Evolutionary conservation across 1,140 invertebrate genomes (phyloP), one percentile per base, ranked within the genome.

Genomic region (Spodoptera litura): DNA sequence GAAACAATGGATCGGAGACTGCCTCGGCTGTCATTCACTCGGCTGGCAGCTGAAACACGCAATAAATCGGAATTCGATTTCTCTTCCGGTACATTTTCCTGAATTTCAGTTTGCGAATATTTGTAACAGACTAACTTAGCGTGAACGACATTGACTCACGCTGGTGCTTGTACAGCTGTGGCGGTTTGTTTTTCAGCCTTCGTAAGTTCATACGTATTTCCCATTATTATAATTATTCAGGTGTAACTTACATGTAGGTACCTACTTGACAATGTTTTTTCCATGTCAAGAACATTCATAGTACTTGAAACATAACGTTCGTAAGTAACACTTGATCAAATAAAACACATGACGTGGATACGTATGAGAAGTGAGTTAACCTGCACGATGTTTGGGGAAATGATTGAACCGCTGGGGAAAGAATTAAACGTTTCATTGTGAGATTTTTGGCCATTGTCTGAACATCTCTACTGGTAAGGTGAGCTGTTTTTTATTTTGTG

Each of bases 81-180:
- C 31, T 31, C 31, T 31, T 31, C 31, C 31, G 31, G 27, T 38
- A 6, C 12, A 9, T 6, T 72, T 72, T 58, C 52, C 70, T 72
- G 35, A 72, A 72, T 35, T 20, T 25, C 66, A 70, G 52, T 51
- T 73, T 27, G 31, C 11, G 56, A 35, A 38, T 73, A 9, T 59
- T 73, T 59, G 31, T 59, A 53, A 62, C 35, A 25, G n/a, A 76
- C 51, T 62, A 52, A 62, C 35, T 51, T 15, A 38, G 20, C 35
- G 15, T 13, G 4, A 6, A n/a, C 51, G 38, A 9, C 38, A 44
- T 76, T 77, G 62, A 68, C 31, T 68, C 53, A 68, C 51, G 52
- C 31, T 77, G 66, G 52, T 27, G 52, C 51, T 77, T 77, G 62
- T 35, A 77, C 74, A 77, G 62, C 31, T 68, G 73, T 55, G 9